Conservation (phyloP, 2,113 vertebrate species). For the Neopipo cinnamomea region DNA sequence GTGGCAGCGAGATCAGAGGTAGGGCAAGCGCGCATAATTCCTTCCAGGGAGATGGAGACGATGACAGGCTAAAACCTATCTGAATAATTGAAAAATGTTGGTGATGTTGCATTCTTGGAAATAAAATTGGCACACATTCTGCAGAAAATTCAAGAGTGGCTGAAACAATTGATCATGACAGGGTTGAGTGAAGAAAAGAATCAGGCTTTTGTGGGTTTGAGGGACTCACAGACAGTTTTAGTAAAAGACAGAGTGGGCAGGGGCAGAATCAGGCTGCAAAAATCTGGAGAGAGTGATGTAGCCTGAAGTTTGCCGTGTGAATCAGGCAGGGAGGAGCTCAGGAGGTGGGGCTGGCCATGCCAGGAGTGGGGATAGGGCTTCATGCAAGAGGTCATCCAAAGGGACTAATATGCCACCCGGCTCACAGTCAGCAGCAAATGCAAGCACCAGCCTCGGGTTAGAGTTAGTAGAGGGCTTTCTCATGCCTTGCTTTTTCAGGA, state of each 20-base stretch:
- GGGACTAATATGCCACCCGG: rapidly evolving
- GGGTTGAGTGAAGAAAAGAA: constrained; percentile 14
- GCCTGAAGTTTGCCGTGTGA: background rate
- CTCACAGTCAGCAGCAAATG: background rate
- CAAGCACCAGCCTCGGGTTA: background rate
- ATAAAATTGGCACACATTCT: constrained; percentile 27
- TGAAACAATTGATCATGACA: constrained; percentile 34
- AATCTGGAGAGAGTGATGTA: background rate
- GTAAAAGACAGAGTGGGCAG: background rate
- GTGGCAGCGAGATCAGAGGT: constrained; percentile 3
- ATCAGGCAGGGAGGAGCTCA: background rate
- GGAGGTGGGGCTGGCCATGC: background rate
- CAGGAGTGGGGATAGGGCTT: background rate
- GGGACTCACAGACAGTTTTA: background rate
- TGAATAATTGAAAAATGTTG: constrained; percentile 45
- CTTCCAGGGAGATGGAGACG: background rate
- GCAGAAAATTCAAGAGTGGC: background rate
- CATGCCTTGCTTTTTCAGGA: background rate
- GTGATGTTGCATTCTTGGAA: constrained; percentile 40
- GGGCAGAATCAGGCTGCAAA: background rate
- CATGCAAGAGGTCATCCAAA: background rate
- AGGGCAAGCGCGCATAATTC: background rate
- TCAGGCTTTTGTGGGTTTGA: background rate
- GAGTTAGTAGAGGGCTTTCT: background rate
- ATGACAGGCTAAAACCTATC: constrained; percentile 53